Evolutionary conservation across 2,113 vertebrate genomes (phyloP), one percentile per base, ranked within the genome.

Genomic region (Chauna torquata): DNA sequence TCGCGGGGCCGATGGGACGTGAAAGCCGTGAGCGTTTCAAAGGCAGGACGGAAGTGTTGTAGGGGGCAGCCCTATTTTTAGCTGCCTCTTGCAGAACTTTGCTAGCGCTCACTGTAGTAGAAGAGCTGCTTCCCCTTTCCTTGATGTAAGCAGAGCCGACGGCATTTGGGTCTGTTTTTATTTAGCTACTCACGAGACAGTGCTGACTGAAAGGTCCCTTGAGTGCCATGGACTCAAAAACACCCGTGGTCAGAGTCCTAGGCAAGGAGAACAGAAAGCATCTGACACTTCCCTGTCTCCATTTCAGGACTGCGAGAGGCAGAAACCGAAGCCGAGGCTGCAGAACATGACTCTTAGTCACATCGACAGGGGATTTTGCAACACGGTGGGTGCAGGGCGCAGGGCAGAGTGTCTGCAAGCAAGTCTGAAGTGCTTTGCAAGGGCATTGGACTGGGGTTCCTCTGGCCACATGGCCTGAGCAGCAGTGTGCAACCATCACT

Each of bases 61-160:
- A 84, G 62, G 55, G 92, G 86, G 78, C 65, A 92, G 71, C 42
- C 75, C 95, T 97, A 97, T 95, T 97, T 97, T 97, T 97, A 97
- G 93, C 71, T 28, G 15, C 82, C 74, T 74, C 90, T 94, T 94
- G 96, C 92, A 95, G 95, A 95, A 91, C 78, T 94, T 52, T 14
- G 62, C 89, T 82, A 87, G 47, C 5, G 17, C 75, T 82, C 42
- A 78, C 66, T 87, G 91, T 64, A 93, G 88, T 86, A 75, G 65
- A 72, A 8, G 20, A 66, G 54, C 82, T 34, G 20, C 91, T 96
- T 97, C 96, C 84, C 90, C 71, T 97, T 94, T 96, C 92, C 89
- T 94, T 97, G 94, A 94, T 95, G 93, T 95, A 54, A 96, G 96
- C 87, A 69, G 71, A 1, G 3, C 42, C 55, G 50, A 7, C 1